phyloP scores from a whole-genome alignment of 1,140 invertebrate species.

The Anastrepha ludens region DNA sequence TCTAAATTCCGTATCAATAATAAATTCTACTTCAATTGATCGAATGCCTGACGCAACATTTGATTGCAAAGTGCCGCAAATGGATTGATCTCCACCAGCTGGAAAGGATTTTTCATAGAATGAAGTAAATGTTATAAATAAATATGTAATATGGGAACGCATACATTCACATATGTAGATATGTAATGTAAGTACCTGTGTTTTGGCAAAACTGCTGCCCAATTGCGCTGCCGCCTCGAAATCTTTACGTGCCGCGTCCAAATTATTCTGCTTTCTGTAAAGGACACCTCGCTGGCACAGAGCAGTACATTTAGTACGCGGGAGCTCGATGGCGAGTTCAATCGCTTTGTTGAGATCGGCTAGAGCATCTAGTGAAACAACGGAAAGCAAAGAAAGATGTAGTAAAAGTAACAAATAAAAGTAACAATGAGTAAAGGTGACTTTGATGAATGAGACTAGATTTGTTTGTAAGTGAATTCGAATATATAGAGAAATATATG shows the following conservation, averaged over 20 bases:
- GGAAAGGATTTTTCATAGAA: slow-evolving; percentile 63
- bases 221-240: slow-evolving; percentile 82
- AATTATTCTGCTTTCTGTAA: slow-evolving; percentile 77
- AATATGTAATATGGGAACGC: not conserved
- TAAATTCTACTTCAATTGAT: slow-evolving; percentile 64
- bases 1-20: not conserved
- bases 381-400: no score
- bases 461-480: no score
- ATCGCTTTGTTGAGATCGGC: slow-evolving; percentile 83
- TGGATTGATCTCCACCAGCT: slow-evolving; percentile 87
- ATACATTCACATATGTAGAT: not conserved
- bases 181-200: slow-evolving; percentile 75
- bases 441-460: no score
- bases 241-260: slow-evolving; percentile 80
- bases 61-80: slow-evolving; percentile 94
- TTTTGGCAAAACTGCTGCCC: slow-evolving; percentile 86
- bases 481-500: no score
- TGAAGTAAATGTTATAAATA: not conserved
- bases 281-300: slow-evolving; percentile 86
- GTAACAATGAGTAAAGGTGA: no score
- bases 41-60: slow-evolving; percentile 84
- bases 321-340: slow-evolving; percentile 77
- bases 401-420: no score
- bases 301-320: slow-evolving; percentile 81
- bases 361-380: slow-evolving; percentile 79